A percentile compares a stretch with the other conserved stretches of the same genome.
phyloP scores from a whole-genome alignment of 2,888 invertebrate genomes.

The Macaria liturata region DNA sequence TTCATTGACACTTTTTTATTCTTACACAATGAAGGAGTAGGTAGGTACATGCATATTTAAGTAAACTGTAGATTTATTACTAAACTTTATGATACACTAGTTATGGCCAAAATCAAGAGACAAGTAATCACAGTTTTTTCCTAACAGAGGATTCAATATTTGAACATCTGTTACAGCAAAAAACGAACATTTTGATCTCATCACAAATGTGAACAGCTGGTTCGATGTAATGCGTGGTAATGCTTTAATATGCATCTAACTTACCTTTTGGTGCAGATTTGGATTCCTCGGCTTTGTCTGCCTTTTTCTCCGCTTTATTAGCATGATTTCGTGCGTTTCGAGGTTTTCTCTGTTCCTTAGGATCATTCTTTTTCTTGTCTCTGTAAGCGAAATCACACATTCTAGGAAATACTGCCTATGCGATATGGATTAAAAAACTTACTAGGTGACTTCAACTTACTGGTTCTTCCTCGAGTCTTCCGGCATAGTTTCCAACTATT shows the following conservation, averaged over 20 bases:
- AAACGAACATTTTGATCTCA: too few relatives aligned
- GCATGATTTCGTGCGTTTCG: slow-evolving; percentile 37
- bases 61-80: too few relatives aligned
- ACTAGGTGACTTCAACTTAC: slow-evolving; percentile 42
- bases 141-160: too few relatives aligned
- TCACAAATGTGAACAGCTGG: not conserved
- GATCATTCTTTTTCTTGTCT: slow-evolving; percentile 58
- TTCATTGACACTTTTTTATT: too few relatives aligned
- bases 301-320: slow-evolving; percentile 41
- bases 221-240: not conserved
- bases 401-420: too few relatives aligned
- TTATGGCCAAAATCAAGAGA: too few relatives aligned
- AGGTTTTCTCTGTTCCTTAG: slow-evolving; percentile 68
- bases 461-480: slow-evolving; percentile 59
- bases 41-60: too few relatives aligned
- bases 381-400: slow-evolving; percentile 42
- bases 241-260: too few relatives aligned
- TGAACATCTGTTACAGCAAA: too few relatives aligned
- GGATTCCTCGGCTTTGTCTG: slow-evolving; percentile 41
- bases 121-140: too few relatives aligned
- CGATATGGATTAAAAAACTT: not conserved
- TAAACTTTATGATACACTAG: too few relatives aligned
- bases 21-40: too few relatives aligned
- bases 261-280: slow-evolving; percentile 45
- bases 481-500: slow-evolving; percentile 47